These are phyloP conservation scores for Drosophila varians DNA, from an alignment of 1,140 invertebrate species.

Conservation along the genomic window DNA sequence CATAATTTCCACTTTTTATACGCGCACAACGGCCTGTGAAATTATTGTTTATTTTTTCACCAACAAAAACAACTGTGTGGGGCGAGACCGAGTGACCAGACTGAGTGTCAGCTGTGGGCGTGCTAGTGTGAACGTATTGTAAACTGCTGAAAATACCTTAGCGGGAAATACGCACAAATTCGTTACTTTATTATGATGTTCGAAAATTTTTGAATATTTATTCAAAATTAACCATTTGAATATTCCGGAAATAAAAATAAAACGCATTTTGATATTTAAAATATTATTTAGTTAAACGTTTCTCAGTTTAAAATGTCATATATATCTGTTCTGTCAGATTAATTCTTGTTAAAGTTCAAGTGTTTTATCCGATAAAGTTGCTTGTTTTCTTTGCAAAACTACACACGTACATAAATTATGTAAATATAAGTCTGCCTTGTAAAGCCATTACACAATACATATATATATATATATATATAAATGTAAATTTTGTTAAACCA, in stretches of 20 bases:
- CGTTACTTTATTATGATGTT: neutral
- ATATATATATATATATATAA: conserved; percentile 43
- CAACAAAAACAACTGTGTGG: conserved; percentile 24
- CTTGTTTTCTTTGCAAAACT: conserved; percentile 42
- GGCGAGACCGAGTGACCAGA: conserved; percentile 29
- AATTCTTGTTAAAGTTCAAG: conserved; percentile 35
- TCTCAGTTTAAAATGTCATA: conserved; percentile 40
- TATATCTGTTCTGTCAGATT: conserved; percentile 25
- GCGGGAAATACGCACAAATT: neutral
- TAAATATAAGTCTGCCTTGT: conserved; percentile 50
- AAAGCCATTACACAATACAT: conserved; percentile 41
- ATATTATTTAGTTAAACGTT: conserved; percentile 43
- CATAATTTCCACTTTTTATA: conserved; percentile 29
- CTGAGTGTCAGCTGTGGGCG: conserved; percentile 30
- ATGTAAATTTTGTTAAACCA: conserved; percentile 47
- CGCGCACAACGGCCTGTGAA: conserved; percentile 21
- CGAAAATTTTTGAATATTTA: neutral
- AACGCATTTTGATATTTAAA: conserved; percentile 42
- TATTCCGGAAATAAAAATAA: neutral
- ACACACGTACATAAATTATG: conserved; percentile 37
- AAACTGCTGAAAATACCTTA: neutral
- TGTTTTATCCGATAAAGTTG: conserved; percentile 12
- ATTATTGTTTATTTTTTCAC: conserved; percentile 38
- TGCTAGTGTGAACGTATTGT: conserved; percentile 2
- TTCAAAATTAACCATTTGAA: too few species aligned